Conservation (phyloP, 1,140 invertebrate genomes). For the Oreohelix idahoensis region DNA sequence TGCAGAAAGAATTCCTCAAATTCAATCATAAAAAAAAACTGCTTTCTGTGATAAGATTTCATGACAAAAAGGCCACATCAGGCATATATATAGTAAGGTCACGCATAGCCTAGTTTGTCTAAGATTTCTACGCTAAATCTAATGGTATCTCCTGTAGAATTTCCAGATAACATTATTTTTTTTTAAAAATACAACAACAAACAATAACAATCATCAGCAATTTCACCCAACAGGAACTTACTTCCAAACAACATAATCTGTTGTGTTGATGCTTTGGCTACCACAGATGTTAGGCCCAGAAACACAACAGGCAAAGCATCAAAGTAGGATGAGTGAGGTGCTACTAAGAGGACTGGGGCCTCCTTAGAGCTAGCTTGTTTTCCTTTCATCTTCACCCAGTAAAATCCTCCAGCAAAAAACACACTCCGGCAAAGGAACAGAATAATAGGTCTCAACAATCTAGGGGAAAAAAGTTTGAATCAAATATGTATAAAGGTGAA, state of each 20-base stretch:
- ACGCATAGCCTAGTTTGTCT: no score
- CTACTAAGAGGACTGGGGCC: conserved; percentile 88
- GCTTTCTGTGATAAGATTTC: no score
- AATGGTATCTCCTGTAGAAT: no score
- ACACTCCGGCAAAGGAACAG: conserved; percentile 76
- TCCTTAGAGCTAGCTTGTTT: conserved; percentile 79
- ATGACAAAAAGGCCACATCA: no score
- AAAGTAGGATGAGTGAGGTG: conserved; percentile 92
- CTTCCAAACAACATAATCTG: conserved; percentile 89
- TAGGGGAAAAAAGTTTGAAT: conserved; percentile 52
- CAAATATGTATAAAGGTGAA: no score
- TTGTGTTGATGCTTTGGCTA: conserved; percentile 87
- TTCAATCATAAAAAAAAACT: no score
- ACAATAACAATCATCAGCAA: no score
- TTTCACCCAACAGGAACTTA: conserved; percentile 71
- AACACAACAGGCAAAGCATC: conserved; percentile 85
- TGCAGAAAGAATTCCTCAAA: no score
- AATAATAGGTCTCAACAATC: conserved; percentile 62
- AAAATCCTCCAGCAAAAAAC: conserved; percentile 86
- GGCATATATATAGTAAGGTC: no score
- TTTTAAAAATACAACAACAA: no score
- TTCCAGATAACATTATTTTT: no score
- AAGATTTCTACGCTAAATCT: no score
- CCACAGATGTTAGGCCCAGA: conserved; percentile 87
- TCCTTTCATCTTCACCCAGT: conserved; percentile 82